Evolutionary conservation across 2,797 vertebrate genomes (phyloP), one percentile per base, ranked within the genome.

Genomic region (Aulostomus chinensis): DNA sequence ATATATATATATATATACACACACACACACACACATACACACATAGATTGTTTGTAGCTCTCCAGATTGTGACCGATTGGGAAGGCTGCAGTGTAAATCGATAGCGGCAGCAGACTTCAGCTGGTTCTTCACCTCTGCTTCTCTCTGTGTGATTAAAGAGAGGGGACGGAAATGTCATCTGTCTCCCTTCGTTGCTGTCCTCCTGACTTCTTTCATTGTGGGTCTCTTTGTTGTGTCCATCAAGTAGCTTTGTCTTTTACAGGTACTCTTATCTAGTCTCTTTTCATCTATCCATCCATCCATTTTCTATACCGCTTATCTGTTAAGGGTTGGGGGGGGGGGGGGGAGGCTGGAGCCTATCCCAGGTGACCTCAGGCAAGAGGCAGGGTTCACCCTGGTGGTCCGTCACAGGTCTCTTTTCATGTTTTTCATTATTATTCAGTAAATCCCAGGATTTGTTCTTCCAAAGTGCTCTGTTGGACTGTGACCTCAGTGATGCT

Each of bases 51-150:
- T 72, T 55, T 78, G 54, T 25, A 56, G 69, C 45, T 24, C 64
- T 57, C 24, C 31, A 42, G 63, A 52, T 70, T 73, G 75, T 57
- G 58, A 78, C 59, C 73, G 78, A 83, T 78, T 71, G 65, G 71
- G 46, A 73, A 66, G 28, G 55, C 62, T 63, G 67, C 68, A 57
- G 55, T 34, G 58, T 49, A 50, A 78, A 84, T 87, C 83, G 59
- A 82, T 74, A 62, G 62, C 26, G 26, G 59, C 71, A 56, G 48
- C 9, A 5, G 60, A 41, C 45, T 37, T 32, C 10, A 9, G 57
- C 47, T 29, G 29, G 68, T 73, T 76, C 59, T 58, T 46, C 45
- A 62, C 31, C 41, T 54, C 46, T 3, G 15, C 48, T 31, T 48
- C 53, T 46, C 37, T 34, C 22, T 9, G 34, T 63, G 67, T 59